Conservation (phyloP, 2,113 vertebrate species). For the Amphilophus citrinellus region DNA sequence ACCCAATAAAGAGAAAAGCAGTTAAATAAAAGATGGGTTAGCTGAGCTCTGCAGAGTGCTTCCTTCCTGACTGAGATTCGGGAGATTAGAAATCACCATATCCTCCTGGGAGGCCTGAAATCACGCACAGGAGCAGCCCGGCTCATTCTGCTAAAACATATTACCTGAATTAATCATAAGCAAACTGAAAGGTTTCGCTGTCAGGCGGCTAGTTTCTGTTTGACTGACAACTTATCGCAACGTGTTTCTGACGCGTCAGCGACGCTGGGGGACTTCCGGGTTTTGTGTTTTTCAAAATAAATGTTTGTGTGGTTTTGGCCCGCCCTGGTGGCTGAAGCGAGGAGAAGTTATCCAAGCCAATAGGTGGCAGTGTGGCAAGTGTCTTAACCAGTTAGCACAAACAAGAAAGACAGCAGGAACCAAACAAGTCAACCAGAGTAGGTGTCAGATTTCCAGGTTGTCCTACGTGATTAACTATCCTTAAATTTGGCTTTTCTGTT, state of each 20-base stretch:
- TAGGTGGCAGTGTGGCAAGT: conserved; percentile 41
- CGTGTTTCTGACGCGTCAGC: conserved; percentile 43
- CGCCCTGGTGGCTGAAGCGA: too few relatives aligned
- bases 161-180: not conserved
- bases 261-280: conserved; percentile 36
- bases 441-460: not conserved
- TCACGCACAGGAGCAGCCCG: not conserved
- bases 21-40: conserved; percentile 31
- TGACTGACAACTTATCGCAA: conserved; percentile 57
- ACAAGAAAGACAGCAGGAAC: not conserved
- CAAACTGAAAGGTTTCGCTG: not conserved
- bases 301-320: not conserved
- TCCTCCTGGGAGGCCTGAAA: not conserved
- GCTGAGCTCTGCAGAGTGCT: conserved; percentile 36
- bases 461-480: not conserved
- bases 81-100: conserved; percentile 36
- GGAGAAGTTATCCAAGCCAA: not conserved
- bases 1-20: not conserved
- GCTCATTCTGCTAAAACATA: not conserved
- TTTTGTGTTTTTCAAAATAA: conserved; percentile 65
- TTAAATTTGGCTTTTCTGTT: not conserved
- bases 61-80: conserved; percentile 54
- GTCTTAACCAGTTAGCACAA: not conserved
- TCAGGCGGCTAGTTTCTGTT: not conserved
- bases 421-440: not conserved